phyloP scores from a whole-genome alignment of 2,888 invertebrate genomes.

The Eilema griseolum region DNA sequence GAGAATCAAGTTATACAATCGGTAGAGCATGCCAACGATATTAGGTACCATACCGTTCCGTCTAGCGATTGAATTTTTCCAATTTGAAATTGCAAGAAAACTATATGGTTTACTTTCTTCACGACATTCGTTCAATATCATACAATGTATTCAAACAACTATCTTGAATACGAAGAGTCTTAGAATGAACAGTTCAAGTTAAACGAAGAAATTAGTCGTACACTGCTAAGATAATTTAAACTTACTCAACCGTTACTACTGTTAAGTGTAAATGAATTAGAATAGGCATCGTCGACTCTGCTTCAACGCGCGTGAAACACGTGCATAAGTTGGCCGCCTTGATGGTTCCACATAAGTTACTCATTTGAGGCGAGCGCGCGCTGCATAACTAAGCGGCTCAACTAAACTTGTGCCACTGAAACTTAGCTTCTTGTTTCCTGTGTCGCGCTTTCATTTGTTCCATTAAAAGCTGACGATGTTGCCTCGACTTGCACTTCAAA shows the following conservation, averaged over 20 bases:
- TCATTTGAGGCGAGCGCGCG: constrained; percentile 53
- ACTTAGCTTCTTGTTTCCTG: constrained; percentile 65
- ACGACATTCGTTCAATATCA: background rate
- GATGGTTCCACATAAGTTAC: constrained; percentile 59
- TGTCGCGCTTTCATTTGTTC: constrained; percentile 65
- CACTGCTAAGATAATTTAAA: constrained; percentile 33
- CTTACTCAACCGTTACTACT: constrained; percentile 37
- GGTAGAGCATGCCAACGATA: background rate
- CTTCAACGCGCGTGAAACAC: constrained; percentile 58
- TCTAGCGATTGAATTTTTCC: background rate
- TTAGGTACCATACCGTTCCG: background rate
- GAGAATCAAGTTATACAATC: background rate
- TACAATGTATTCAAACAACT: background rate
- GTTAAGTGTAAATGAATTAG: constrained; percentile 52
- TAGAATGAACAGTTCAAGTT: constrained; percentile 2
- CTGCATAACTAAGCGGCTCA: constrained; percentile 67
- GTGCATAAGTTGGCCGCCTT: constrained; percentile 63
- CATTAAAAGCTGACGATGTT: constrained; percentile 54
- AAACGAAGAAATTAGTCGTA: constrained; percentile 12
- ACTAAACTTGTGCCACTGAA: constrained; percentile 63
- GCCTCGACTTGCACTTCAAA: constrained; percentile 31
- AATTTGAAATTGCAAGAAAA: background rate
- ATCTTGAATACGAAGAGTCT: background rate
- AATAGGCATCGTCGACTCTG: constrained; percentile 55
- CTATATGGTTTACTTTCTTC: background rate